Evolutionary conservation across 2,113 vertebrate genomes (phyloP).

Genomic region (Struthio camelus): DNA sequence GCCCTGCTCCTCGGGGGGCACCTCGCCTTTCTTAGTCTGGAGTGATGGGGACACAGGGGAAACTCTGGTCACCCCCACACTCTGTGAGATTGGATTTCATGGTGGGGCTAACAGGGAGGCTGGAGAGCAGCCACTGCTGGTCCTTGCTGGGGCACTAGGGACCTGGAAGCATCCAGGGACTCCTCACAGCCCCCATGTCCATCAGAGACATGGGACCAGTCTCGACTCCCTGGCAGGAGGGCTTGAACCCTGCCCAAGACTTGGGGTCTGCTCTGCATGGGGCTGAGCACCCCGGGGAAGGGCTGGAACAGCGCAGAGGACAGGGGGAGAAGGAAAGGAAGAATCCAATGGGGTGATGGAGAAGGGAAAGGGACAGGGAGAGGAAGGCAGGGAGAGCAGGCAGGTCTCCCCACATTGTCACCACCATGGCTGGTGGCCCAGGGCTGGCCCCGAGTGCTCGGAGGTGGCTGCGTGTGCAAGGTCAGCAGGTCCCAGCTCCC

Average conservation of each 20-base stretch:
- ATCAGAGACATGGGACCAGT: background rate
- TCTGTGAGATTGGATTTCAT: fast-evolving
- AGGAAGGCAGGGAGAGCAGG: background rate
- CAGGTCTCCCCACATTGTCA: fast-evolving
- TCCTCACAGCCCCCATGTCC: background rate
- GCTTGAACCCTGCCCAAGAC: background rate
- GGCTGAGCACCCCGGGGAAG: background rate
- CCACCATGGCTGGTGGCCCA: background rate
- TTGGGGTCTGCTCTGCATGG: background rate
- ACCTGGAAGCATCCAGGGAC: background rate
- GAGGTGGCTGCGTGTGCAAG: background rate
- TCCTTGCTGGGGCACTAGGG: too few relatives aligned
- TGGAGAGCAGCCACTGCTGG: too few relatives aligned
- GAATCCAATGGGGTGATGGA: background rate
- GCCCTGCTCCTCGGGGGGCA: constrained; percentile 95
- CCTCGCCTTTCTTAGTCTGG: constrained; percentile 91
- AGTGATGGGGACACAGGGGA: background rate
- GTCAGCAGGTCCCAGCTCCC: background rate
- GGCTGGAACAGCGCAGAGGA: background rate
- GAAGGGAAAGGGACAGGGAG: background rate
- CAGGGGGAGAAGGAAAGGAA: background rate
- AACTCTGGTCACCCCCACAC: background rate
- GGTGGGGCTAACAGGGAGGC: fast-evolving
- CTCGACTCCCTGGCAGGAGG: background rate
- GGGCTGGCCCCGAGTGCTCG: too few relatives aligned